A percentile compares a stretch with the other conserved stretches of the same genome.
Conservation (phyloP, 2,113 vertebrate genomes). For the Corydoras sp. region DNA sequence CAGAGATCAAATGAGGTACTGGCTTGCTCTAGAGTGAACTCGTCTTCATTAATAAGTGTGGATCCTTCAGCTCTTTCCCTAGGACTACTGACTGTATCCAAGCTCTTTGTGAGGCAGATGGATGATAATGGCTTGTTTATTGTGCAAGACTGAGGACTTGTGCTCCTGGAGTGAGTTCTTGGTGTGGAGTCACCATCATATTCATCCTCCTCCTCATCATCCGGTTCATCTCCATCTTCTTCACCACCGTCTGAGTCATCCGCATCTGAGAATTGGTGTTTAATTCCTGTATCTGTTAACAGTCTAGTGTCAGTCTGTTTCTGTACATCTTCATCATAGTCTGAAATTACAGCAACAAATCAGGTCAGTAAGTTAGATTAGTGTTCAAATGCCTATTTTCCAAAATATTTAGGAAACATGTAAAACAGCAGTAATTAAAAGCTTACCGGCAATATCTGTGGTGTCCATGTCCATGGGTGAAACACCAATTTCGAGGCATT, state of each 20-base stretch:
- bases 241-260: slow-evolving; percentile 86
- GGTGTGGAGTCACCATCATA: slow-evolving; percentile 89
- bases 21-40: slow-evolving; percentile 71
- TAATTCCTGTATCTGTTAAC: slow-evolving; percentile 63
- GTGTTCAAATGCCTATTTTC: not conserved
- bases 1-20: slow-evolving; percentile 82
- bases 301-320: slow-evolving; percentile 70
- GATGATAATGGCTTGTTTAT: slow-evolving; percentile 76
- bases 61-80: slow-evolving; percentile 77
- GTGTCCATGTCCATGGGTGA: slow-evolving; percentile 87
- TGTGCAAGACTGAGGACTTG: slow-evolving; percentile 82
- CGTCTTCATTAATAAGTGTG: slow-evolving; percentile 75
- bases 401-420: not conserved
- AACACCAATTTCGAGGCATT: slow-evolving; percentile 94
- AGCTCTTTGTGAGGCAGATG: slow-evolving; percentile 75
- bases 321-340: slow-evolving; percentile 74
- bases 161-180: slow-evolving; percentile 87
- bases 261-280: slow-evolving; percentile 95
- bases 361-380: not conserved
- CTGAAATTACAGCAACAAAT: slow-evolving; percentile 29
- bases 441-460: slow-evolving; percentile 84
- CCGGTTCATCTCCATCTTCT: slow-evolving; percentile 89
- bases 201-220: slow-evolving; percentile 90
- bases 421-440: not conserved
- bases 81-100: slow-evolving; percentile 54